Conservation (phyloP, 2,888 invertebrate species). For the Apotomis capreana region DNA sequence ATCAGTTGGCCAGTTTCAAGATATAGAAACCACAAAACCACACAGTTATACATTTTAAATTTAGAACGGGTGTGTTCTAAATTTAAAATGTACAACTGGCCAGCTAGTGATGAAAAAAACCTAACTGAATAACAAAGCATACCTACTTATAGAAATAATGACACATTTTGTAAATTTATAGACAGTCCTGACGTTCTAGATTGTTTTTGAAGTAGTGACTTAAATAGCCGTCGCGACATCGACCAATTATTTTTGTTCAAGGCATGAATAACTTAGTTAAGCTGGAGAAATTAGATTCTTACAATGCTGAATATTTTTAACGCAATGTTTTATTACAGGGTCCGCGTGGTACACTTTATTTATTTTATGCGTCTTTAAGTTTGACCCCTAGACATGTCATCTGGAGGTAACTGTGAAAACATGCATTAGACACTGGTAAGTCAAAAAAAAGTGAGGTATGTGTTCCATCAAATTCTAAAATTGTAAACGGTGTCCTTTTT, state of each 20-base stretch:
- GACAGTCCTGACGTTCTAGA: not conserved
- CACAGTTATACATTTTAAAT: too few species aligned
- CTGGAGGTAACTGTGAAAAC: not conserved
- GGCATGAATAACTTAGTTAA: not conserved
- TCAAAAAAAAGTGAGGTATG: not conserved
- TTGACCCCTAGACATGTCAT: not conserved
- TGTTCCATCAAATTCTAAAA: not conserved
- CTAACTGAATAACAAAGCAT: not conserved
- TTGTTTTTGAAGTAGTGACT: not conserved
- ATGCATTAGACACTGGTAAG: not conserved
- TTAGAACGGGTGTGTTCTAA: not conserved
- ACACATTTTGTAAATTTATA: not conserved
- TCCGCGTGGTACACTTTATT: not conserved
- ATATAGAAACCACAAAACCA: conserved; percentile 7
- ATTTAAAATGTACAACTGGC: not conserved
- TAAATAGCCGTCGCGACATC: not conserved
- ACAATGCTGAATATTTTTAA: not conserved
- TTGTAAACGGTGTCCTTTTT: not conserved
- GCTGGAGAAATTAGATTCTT: not conserved
- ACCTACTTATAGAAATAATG: not conserved
- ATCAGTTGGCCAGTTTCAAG: conserved; percentile 7
- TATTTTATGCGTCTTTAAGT: not conserved
- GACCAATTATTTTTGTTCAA: not conserved
- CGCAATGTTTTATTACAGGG: not conserved
- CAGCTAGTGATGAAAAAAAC: not conserved